Base-by-base conservation (phyloP, 92 coral and sea anemone genomes). In the Palythoa grandis region DNA sequence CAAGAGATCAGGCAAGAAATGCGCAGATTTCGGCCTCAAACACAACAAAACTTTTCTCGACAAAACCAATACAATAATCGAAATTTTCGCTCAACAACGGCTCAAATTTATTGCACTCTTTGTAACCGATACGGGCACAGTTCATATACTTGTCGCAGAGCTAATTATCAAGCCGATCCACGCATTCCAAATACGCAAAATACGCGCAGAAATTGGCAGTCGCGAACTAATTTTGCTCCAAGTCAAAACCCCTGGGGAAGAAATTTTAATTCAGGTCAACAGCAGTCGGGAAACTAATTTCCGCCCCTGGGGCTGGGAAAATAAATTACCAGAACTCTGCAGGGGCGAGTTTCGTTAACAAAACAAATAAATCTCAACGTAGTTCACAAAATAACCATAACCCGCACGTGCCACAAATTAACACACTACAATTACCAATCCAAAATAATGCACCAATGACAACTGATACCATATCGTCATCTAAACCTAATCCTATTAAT, bases 261-360 rank as follows among this genome's bases (percentile, higher is more conserved):
- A 17, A 69, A 11, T 37, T 69, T 69, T 29, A 69, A 37, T 4
- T 4, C 73, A 0, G 73, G 40, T 12, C 48, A 25, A 24, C 48
- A 24, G 7, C 73, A 69, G 15, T 69, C 73, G 43, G 16, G 17
- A 69, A 25, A 29, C 43, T 69, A 69, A 14, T 29, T 69, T 24
- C 47, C 73, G 48, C 73, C 73, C 73, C 73, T 69, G 73, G 73
- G 73, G 73, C 73, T 69, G 48, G 48, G 73, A 69, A 69, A 10
- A 3, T 9, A 29, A 25, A 3, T 24, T 69, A 3, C 47, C 73
- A 69, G 73, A 69, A 69, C 40, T 24, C 40, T 69, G 43, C 40
- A 69, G 73, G 73, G 73, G 73, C 73, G 40, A 11, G 73, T 68
- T 14, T 68, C 17, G 12, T 6, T 25, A 69, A 29, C 11, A 24